These are phyloP conservation scores for Leptinotarsa texana DNA, from an alignment of 1,140 invertebrate species.

Conservation along the genomic window DNA sequence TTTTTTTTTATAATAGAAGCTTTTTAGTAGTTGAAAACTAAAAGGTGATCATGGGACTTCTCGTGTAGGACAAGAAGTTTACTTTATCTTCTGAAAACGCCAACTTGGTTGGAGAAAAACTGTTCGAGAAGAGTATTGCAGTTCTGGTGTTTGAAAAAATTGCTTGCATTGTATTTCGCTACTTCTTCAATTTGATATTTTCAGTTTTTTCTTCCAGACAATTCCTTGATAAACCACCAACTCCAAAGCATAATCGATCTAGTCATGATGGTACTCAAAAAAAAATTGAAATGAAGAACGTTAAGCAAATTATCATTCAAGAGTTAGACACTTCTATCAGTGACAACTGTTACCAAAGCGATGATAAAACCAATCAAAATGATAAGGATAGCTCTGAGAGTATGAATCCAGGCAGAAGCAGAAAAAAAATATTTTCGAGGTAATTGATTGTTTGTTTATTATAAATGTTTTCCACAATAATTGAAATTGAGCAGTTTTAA, in stretches of 20 bases:
- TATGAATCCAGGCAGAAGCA: conserved; percentile 52
- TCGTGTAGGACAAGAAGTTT: too few species aligned
- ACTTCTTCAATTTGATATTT: too few species aligned
- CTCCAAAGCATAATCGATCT: conserved; percentile 37
- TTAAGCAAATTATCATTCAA: conserved; percentile 48
- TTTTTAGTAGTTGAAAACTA: too few species aligned
- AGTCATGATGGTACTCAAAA: conserved; percentile 54
- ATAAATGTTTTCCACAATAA: neutral
- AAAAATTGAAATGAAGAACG: conserved; percentile 47
- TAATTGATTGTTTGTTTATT: conserved; percentile 11
- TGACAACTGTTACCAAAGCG: conserved; percentile 51
- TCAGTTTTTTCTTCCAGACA: conserved; percentile 23
- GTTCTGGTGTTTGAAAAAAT: too few species aligned
- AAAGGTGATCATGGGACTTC: too few species aligned
- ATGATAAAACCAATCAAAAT: conserved; percentile 46
- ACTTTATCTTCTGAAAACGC: too few species aligned
- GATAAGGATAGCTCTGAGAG: conserved; percentile 51
- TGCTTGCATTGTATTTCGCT: too few species aligned
- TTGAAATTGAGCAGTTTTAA: too few species aligned
- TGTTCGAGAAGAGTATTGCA: too few species aligned
- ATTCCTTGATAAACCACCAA: conserved; percentile 44
- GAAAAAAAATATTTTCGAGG: conserved; percentile 66
- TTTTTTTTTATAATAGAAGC: too few species aligned
- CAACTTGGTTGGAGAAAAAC: too few species aligned
- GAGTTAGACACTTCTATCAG: conserved; percentile 53